Conservation (phyloP, 1,140 invertebrate genomes). For the Diabrotica undecimpunctata region DNA sequence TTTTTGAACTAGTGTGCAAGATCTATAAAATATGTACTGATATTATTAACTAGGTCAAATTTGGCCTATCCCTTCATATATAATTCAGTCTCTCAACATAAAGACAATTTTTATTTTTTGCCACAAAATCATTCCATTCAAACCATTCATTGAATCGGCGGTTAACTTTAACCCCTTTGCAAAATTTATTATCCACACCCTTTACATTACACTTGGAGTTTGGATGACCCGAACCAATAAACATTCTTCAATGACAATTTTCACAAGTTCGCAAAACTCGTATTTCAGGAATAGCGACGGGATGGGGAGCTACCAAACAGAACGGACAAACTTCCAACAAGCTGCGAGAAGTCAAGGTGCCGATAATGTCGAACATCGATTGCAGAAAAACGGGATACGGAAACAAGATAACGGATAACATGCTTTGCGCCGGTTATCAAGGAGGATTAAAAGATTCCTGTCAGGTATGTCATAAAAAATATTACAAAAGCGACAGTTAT, state of each 20-base stretch:
- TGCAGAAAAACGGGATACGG: conserved; percentile 67
- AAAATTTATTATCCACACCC: too few relatives aligned
- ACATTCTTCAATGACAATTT: background rate
- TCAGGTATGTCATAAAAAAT: conserved; percentile 51
- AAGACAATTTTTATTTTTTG: too few relatives aligned
- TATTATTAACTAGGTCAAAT: too few relatives aligned
- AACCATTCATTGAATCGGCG: too few relatives aligned
- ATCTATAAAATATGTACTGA: too few relatives aligned
- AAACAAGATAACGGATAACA: conserved; percentile 74
- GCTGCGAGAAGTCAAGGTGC: conserved; percentile 61
- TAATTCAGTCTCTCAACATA: too few relatives aligned
- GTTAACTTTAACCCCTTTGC: too few relatives aligned
- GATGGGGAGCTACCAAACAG: conserved; percentile 62
- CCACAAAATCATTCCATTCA: too few relatives aligned
- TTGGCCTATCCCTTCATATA: too few relatives aligned
- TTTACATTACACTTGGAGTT: too few relatives aligned
- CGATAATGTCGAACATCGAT: conserved; percentile 68
- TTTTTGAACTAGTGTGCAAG: too few relatives aligned
- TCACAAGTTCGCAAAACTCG: background rate
- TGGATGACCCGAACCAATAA: too few relatives aligned
- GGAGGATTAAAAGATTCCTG: conserved; percentile 75
- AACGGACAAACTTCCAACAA: conserved; percentile 54
- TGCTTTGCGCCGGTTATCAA: conserved; percentile 78
- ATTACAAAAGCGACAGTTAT: background rate
- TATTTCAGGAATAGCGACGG: conserved; percentile 55